Evolutionary conservation across 1,140 invertebrate genomes (phyloP), one percentile per base, ranked within the genome.

Genomic region (Aphaenogaster rudis): DNA sequence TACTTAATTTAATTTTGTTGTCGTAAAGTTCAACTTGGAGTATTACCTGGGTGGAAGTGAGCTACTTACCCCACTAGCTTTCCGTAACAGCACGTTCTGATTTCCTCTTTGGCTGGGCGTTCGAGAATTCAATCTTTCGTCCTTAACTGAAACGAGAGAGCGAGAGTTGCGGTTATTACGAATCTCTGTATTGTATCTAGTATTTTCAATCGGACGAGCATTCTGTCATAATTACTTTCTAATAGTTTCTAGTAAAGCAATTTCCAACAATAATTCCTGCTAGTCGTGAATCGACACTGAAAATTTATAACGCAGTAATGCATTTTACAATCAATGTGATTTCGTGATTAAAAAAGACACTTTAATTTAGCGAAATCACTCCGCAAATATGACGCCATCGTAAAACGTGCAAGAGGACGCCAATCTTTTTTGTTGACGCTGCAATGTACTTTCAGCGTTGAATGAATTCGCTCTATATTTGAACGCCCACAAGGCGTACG

Each of bases 41-140:
- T 42, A 88, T 88, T 69, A 79, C 39, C 72, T 52, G 17, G 3
- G 2, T 28, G 45, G 21, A 66, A 69, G 39, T 57, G 54, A 88
- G 82, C 39, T 84, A 94, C 95, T 96, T 93, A 96, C 96, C 88
- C 95, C 94, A 50, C 95, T 92, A 42, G 95, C 91, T 93, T 96
- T 96, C 52, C 95, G 94, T 54, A 95, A 91, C 1, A 95, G 95
- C 28, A 92, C 90, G 87, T 93, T 94, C 50, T 95, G 95, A 89
- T 90, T 94, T 84, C 92, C 95, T 90, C 90, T 95, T 89, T 95
- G 94, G 92, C 90, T 95, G 39, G 91, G 86, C 61, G 93, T 92
- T 90, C 94, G 92, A 79, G 95, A 94, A 90, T 91, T 93, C 78
- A 91, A 85, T 93, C 94, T 96, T 54, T 95, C 95, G 86, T 96